These are phyloP conservation scores for Rhodinocichla rosea DNA, from an alignment of 2,113 vertebrate genomes.

Conservation along the genomic window DNA sequence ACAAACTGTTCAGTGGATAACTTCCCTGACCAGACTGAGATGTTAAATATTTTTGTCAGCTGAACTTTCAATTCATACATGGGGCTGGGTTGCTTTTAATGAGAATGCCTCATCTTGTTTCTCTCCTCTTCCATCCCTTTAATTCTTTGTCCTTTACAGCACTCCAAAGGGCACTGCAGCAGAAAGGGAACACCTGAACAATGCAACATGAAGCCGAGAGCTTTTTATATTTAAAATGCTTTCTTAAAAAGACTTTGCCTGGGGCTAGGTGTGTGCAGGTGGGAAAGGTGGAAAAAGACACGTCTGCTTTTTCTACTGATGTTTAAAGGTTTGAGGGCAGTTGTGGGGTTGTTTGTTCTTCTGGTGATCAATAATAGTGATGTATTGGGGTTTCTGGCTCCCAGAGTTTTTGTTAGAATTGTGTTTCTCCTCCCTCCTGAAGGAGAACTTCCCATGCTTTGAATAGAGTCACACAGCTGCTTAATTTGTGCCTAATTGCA, in stretches of 20 bases:
- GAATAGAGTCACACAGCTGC: neutral
- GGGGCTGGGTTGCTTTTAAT: neutral
- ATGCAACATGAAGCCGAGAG: neutral
- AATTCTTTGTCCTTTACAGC: neutral
- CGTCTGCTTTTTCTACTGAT: neutral
- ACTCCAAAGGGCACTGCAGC: neutral
- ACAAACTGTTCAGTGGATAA: neutral
- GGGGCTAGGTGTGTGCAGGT: neutral
- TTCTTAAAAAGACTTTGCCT: neutral
- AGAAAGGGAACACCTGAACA: neutral
- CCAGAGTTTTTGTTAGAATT: neutral
- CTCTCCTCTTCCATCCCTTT: neutral
- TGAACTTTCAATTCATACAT: neutral
- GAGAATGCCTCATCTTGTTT: neutral
- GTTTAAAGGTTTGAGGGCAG: neutral
- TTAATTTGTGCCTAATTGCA: neutral
- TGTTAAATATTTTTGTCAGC: neutral
- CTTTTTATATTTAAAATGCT: neutral
- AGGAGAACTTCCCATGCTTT: neutral
- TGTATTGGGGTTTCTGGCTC: neutral
- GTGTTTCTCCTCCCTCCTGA: neutral
- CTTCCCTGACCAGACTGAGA: neutral
- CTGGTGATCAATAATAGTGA: neutral
- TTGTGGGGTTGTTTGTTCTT: neutral
- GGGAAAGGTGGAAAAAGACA: neutral